Percentiles rank a stretch among this genome's conserved stretches.
These are phyloP conservation scores for Muscina levida DNA, from an alignment of 2,888 invertebrate species.

Conservation along the genomic window DNA sequence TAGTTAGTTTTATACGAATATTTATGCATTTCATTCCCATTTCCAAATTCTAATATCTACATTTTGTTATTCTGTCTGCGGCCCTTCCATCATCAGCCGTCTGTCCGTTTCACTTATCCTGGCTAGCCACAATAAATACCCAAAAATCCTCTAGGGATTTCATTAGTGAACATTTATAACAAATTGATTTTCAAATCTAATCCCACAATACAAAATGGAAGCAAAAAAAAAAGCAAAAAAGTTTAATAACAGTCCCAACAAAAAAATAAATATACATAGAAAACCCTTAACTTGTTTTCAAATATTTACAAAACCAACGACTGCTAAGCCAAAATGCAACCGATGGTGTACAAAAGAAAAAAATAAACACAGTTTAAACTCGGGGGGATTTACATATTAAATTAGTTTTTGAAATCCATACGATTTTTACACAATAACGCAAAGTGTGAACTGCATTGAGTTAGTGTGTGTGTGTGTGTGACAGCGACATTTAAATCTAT, in stretches of 20 bases:
- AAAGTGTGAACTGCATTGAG: neutral
- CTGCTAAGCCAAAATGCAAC: slow-evolving; percentile 5
- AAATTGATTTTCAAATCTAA: slow-evolving; percentile 63
- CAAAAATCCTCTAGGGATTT: slow-evolving; percentile 47
- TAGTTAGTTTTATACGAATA: neutral
- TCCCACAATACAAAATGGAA: slow-evolving; percentile 44
- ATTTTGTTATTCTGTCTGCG: neutral
- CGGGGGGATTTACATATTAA: slow-evolving; percentile 62
- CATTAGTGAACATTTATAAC: slow-evolving; percentile 60
- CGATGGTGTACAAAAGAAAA: neutral
- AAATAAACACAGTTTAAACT: slow-evolving; percentile 57
- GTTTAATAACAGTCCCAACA: neutral
- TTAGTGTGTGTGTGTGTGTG: neutral
- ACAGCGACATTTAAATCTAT: slow-evolving; percentile 51
- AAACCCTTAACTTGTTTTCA: neutral
- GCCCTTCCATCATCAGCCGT: slow-evolving; percentile 44
- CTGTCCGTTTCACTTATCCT: too few relatives aligned
- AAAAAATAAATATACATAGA: neutral
- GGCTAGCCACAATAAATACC: slow-evolving; percentile 16
- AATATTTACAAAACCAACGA: slow-evolving; percentile 27
- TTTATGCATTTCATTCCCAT: neutral
- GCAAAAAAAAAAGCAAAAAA: slow-evolving; percentile 40
- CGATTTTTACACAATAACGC: neutral
- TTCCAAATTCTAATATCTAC: slow-evolving; percentile 43
- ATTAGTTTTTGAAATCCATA: slow-evolving; percentile 47